Conservation (phyloP, 2,888 invertebrate genomes). For the Scaptomyza tumidula region DNA sequence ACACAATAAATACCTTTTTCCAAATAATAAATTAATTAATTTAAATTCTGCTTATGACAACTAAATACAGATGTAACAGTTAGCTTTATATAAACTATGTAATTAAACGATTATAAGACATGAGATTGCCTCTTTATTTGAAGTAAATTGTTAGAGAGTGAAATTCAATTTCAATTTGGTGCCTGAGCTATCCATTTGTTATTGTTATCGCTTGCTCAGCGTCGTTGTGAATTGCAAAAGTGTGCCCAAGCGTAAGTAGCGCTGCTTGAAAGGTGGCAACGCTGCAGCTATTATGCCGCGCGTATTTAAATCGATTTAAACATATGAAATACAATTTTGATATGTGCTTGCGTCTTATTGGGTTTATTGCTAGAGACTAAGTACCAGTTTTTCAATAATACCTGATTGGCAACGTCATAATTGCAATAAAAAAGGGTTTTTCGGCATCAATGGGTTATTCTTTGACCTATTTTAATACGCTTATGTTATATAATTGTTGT, state of each 20-base stretch:
- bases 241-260: neutral
- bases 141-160: neutral
- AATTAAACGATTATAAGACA: conserved; percentile 52
- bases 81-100: conserved; percentile 59
- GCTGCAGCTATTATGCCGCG: conserved; percentile 1
- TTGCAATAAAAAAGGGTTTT: neutral
- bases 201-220: neutral
- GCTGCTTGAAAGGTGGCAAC: neutral
- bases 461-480: neutral
- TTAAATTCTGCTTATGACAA: conserved; percentile 48
- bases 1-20: conserved; percentile 25
- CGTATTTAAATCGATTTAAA: neutral
- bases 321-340: too few relatives aligned
- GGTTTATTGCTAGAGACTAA: neutral
- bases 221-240: conserved; percentile 12
- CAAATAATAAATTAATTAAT: conserved; percentile 26
- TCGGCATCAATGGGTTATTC: neutral
- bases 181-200: neutral
- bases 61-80: conserved; percentile 47
- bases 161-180: conserved; percentile 11
- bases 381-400: neutral
- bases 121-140: neutral
- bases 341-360: neutral
- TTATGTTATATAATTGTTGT: neutral
- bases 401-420: neutral